phyloP scores from a whole-genome alignment of 2,797 vertebrate genomes.

The Sebastes iracundus region DNA sequence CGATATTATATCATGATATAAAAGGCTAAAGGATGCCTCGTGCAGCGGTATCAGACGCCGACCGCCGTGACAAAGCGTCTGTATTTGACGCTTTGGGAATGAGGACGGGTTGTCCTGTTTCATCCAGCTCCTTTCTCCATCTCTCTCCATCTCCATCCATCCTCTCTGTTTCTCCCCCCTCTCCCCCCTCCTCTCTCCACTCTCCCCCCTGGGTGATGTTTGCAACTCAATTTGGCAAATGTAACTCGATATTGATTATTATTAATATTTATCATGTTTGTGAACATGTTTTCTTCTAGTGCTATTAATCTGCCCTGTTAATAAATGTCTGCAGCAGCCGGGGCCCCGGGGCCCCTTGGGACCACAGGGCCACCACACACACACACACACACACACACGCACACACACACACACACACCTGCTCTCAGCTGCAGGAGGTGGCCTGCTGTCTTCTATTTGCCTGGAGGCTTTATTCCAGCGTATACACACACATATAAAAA shows the following conservation, averaged over 20 bases:
- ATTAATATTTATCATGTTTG: conserved; percentile 94
- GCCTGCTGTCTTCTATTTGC: conserved; percentile 71
- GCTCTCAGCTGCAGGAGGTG: conserved; percentile 66
- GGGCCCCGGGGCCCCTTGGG: conserved; percentile 79
- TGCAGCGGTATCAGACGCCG: no score
- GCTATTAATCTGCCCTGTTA: conserved; percentile 93
- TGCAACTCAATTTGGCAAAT: conserved; percentile 84
- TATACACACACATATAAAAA: conserved; percentile 22
- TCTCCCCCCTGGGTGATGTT: conserved; percentile 78
- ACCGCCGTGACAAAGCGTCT: no score
- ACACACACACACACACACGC: conserved; percentile 40
- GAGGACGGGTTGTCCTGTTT: no score
- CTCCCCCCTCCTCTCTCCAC: not conserved
- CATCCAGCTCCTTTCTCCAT: not conserved
- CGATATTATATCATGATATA: no score
- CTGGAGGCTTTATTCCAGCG: conserved; percentile 57
- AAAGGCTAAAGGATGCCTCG: no score
- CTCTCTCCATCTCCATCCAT: not conserved
- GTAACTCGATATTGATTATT: conserved; percentile 92
- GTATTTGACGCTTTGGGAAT: no score
- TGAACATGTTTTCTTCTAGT: conserved; percentile 84
- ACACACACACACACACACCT: conserved; percentile 53
- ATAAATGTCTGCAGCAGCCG: conserved; percentile 86
- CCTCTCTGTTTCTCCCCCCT: not conserved
- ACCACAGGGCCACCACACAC: conserved; percentile 75